Conservation (phyloP, 35 echinoderm and acorn worm genomes). For the Ophiothrix spiculata region DNA sequence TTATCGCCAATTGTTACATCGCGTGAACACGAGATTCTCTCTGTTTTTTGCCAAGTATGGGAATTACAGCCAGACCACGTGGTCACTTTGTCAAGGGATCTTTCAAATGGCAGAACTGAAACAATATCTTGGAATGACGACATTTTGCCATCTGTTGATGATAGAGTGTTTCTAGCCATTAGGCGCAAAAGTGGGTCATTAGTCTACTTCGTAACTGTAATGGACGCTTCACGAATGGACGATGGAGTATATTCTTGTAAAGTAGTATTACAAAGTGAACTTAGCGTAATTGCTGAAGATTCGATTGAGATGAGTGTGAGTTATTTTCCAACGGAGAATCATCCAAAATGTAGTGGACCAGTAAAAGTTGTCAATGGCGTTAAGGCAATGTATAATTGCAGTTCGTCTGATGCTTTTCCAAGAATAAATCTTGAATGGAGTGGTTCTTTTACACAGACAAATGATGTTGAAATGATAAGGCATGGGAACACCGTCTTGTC, state of each 20-base stretch:
- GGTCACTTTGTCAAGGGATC: not conserved
- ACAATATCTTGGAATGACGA: not conserved
- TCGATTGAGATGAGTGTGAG: not conserved
- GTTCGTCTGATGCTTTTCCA: not conserved
- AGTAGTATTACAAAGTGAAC: not conserved
- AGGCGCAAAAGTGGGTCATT: not conserved
- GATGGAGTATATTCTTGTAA: not conserved
- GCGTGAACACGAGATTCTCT: not conserved
- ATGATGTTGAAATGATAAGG: not conserved
- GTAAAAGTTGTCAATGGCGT: not conserved
- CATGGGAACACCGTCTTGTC: not conserved
- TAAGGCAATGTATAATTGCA: not conserved
- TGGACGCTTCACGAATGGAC: not conserved
- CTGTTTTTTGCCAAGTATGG: not conserved
- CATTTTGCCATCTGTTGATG: conserved; percentile 4
- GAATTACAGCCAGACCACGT: not conserved
- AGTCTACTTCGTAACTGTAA: not conserved
- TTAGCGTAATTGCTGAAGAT: not conserved
- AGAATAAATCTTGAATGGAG: not conserved
- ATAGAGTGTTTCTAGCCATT: not conserved
- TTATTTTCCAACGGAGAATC: not conserved
- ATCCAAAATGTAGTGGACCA: not conserved
- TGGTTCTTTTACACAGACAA: not conserved
- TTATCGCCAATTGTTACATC: not conserved
- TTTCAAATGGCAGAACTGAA: not conserved